Conservation (phyloP, 2,888 invertebrate genomes). For the Stegana nigrithorax region DNA sequence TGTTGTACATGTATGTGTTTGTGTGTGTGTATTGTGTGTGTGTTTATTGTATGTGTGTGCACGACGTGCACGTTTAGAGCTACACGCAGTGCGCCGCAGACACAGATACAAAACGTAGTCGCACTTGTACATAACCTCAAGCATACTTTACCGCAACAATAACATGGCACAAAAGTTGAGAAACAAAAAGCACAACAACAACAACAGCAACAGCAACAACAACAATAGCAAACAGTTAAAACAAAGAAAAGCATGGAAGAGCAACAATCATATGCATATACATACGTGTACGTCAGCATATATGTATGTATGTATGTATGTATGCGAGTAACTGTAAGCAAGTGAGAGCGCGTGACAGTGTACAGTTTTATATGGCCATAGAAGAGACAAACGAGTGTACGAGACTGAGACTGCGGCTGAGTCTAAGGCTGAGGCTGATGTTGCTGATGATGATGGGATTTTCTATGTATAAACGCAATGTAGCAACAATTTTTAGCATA, state of each 20-base stretch:
- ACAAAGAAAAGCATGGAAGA: not conserved
- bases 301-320: no score
- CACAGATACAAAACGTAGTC: no score
- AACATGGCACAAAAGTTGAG: constrained; percentile 45
- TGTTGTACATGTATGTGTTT: not conserved
- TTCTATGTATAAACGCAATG: constrained; percentile 44
- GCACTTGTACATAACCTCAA: constrained; percentile 48
- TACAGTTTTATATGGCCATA: no score
- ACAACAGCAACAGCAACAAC: constrained; percentile 31
- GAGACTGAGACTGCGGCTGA: constrained; percentile 33
- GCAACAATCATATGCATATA: constrained; percentile 5
- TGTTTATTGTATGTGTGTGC: not conserved
- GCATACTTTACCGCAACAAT: constrained; percentile 46
- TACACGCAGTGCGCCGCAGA: not conserved
- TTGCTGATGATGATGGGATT: no score
- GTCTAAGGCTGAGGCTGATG: constrained; percentile 41
- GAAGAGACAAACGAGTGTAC: constrained; percentile 4
- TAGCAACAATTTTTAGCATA: constrained; percentile 57
- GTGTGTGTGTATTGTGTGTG: not conserved
- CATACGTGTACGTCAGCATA: no score
- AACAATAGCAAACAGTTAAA: constrained; percentile 7
- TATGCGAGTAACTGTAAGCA: no score
- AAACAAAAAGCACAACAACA: constrained; percentile 24
- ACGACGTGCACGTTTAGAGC: not conserved
- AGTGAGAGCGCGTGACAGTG: no score